phyloP scores from a whole-genome alignment of 2,113 vertebrate species.

The Chaetodon auriga region DNA sequence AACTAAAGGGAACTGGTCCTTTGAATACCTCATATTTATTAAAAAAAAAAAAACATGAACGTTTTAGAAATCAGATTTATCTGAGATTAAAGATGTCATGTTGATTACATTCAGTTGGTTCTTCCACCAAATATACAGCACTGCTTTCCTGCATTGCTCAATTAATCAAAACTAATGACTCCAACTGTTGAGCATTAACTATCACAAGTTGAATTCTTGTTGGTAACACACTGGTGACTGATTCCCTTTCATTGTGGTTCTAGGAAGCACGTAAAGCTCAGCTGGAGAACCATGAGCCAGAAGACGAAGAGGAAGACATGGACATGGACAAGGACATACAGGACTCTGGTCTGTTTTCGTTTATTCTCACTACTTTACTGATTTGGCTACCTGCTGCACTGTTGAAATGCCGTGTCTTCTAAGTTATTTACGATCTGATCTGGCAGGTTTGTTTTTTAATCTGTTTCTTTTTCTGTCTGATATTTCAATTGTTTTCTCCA shows the following conservation, averaged over 20 bases:
- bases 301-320: conserved; percentile 94
- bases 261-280: conserved; percentile 94
- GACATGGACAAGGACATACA: conserved; percentile 86
- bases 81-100: neutral
- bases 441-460: neutral
- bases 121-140: neutral
- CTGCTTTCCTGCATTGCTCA: neutral
- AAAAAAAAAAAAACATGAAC: neutral
- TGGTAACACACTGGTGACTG: neutral
- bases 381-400: neutral
- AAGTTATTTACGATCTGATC: no score
- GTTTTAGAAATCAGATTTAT: neutral
- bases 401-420: neutral
- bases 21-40: neutral
- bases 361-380: neutral
- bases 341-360: conserved; percentile 87
- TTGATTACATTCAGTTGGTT: neutral
- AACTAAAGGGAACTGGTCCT: neutral
- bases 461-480: neutral
- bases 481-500: conserved; percentile 41
- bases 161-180: neutral
- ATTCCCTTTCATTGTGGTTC: conserved; percentile 19
- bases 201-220: neutral
- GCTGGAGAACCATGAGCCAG: conserved; percentile 95
- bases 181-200: neutral